Evolutionary conservation across 2,797 vertebrate species (phyloP).

Genomic region (Crenuchus spilurus): DNA sequence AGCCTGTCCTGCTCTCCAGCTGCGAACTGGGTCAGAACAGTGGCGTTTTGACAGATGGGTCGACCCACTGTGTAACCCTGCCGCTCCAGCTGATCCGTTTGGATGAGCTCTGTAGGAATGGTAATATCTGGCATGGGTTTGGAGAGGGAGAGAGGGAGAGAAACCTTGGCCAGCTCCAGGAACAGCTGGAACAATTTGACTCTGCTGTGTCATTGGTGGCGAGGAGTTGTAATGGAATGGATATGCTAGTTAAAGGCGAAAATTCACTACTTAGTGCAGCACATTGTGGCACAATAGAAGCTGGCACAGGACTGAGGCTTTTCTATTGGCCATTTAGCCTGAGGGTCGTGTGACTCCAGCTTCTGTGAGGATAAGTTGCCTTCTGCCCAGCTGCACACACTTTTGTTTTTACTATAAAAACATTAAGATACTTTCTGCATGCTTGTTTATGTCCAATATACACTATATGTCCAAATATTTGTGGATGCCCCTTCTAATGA

Average conservation of each 20-base stretch:
- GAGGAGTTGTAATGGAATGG: constrained; percentile 20
- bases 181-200: constrained; percentile 46
- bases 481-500: too few relatives aligned
- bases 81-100: constrained; percentile 46
- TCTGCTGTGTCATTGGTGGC: constrained; percentile 6
- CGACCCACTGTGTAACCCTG: constrained; percentile 6
- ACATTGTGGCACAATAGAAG: neutral
- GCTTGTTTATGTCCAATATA: too few relatives aligned
- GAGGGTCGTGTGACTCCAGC: neutral
- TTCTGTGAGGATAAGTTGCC: too few relatives aligned
- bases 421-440: too few relatives aligned
- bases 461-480: too few relatives aligned
- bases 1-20: constrained; percentile 30
- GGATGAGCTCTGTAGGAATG: constrained; percentile 46
- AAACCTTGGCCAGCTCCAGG: constrained; percentile 24
- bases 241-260: constrained; percentile 4
- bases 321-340: neutral
- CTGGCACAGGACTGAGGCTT: neutral
- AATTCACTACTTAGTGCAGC: neutral
- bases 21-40: constrained; percentile 39
- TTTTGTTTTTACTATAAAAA: too few relatives aligned
- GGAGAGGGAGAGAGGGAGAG: constrained; percentile 3
- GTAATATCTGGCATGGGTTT: constrained; percentile 43
- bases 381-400: too few relatives aligned
- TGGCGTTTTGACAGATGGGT: constrained; percentile 50